Conservation (phyloP, 2,113 vertebrate species). For the Cacatua alba region DNA sequence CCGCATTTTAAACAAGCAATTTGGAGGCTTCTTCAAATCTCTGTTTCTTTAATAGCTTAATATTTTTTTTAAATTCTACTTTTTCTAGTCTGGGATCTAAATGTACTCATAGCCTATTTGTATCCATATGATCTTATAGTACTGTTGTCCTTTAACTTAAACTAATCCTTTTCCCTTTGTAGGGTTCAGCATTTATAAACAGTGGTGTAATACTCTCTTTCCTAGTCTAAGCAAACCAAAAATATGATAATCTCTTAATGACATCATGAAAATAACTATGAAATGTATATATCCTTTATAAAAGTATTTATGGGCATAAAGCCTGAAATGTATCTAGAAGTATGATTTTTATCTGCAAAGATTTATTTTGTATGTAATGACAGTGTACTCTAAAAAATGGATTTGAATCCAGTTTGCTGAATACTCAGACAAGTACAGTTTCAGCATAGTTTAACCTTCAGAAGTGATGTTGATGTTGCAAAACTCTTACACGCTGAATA, state of each 20-base stretch:
- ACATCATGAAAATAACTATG: background rate
- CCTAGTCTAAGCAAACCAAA: background rate
- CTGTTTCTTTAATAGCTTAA: background rate
- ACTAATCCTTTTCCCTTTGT: background rate
- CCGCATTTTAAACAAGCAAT: background rate
- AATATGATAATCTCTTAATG: background rate
- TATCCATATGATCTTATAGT: background rate
- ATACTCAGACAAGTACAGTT: background rate
- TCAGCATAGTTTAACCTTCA: background rate
- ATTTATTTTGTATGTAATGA: background rate
- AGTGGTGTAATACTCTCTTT: background rate
- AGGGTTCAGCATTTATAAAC: background rate
- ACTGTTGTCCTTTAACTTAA: background rate
- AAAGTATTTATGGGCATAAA: background rate
- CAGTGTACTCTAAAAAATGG: background rate
- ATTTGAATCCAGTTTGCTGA: background rate
- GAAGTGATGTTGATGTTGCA: background rate
- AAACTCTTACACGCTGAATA: background rate
- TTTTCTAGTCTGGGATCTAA: background rate
- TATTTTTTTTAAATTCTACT: background rate
- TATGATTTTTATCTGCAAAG: background rate
- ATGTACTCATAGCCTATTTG: background rate
- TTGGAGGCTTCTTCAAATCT: background rate
- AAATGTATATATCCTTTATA: background rate
- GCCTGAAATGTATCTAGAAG: background rate